A percentile compares a stretch with the other conserved stretches of the same genome.
phyloP scores from a whole-genome alignment of 53 echinoderm and acorn worm genomes.

The Paelopatides confundens region DNA sequence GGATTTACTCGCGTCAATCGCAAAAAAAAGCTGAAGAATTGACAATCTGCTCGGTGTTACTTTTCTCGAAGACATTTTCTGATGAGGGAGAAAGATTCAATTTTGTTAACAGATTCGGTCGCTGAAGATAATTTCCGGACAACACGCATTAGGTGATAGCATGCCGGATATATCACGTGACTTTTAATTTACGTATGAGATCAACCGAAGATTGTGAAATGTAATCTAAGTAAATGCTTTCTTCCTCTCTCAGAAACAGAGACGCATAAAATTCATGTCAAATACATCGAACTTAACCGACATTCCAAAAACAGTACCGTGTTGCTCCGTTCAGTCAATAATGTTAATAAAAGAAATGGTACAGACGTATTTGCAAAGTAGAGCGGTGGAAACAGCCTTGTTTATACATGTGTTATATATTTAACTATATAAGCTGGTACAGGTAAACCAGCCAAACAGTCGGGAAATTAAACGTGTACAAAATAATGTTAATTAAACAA shows the following conservation, averaged over 20 bases:
- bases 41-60: not conserved
- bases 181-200: not conserved
- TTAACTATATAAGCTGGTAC: no score
- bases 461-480: no score
- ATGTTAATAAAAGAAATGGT: no score
- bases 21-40: not conserved
- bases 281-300: not conserved
- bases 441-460: no score
- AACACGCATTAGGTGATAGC: conserved; percentile 39
- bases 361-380: no score
- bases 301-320: no score
- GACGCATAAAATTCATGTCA: not conserved
- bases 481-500: no score
- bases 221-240: not conserved
- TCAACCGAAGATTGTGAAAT: not conserved
- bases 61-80: conserved; percentile 2
- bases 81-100: conserved; percentile 13
- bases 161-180: conserved; percentile 6
- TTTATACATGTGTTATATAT: no score
- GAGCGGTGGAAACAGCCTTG: no score
- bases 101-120: conserved; percentile 4
- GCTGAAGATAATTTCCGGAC: conserved; percentile 35
- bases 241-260: not conserved
- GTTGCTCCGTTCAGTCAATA: no score
- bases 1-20: no score